phyloP scores from a whole-genome alignment of 2,113 vertebrate species.

The Seriola dumerili region DNA sequence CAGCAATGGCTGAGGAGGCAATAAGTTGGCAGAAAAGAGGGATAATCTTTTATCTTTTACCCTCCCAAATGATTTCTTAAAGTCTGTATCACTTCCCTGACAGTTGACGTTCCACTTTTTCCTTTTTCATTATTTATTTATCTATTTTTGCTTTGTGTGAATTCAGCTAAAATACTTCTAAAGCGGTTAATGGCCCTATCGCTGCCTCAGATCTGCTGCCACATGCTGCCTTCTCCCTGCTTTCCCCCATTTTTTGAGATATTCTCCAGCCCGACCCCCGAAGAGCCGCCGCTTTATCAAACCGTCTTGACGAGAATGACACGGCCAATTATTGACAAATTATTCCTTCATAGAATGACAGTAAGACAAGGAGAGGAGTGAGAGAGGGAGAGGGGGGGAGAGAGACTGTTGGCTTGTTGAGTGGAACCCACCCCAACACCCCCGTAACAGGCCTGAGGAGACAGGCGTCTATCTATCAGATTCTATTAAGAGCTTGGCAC shows the following conservation, averaged over 20 bases:
- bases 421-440: slow-evolving; percentile 51
- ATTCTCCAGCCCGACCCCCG: slow-evolving; percentile 73
- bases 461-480: slow-evolving; percentile 84
- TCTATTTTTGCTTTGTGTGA: slow-evolving; percentile 88
- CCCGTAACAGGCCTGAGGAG: slow-evolving; percentile 76
- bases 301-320: slow-evolving; percentile 83
- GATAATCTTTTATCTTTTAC: slow-evolving; percentile 86
- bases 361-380: slow-evolving; percentile 66
- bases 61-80: slow-evolving; percentile 85
- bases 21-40: slow-evolving; percentile 83
- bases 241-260: slow-evolving; percentile 65
- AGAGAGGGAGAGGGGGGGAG: slow-evolving; percentile 13
- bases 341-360: slow-evolving; percentile 82
- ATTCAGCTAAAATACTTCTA: slow-evolving; percentile 90
- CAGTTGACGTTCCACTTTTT: slow-evolving; percentile 85
- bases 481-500: slow-evolving; percentile 84
- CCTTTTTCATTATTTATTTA: slow-evolving; percentile 88
- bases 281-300: slow-evolving; percentile 81
- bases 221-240: slow-evolving; percentile 75
- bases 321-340: slow-evolving; percentile 89
- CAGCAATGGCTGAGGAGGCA: slow-evolving; percentile 82
- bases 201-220: slow-evolving; percentile 83
- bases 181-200: slow-evolving; percentile 86
- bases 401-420: slow-evolving; percentile 68
- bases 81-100: slow-evolving; percentile 85